Evolutionary conservation across 2,113 vertebrate genomes (phyloP).

Genomic region (Climacteris rufus): DNA sequence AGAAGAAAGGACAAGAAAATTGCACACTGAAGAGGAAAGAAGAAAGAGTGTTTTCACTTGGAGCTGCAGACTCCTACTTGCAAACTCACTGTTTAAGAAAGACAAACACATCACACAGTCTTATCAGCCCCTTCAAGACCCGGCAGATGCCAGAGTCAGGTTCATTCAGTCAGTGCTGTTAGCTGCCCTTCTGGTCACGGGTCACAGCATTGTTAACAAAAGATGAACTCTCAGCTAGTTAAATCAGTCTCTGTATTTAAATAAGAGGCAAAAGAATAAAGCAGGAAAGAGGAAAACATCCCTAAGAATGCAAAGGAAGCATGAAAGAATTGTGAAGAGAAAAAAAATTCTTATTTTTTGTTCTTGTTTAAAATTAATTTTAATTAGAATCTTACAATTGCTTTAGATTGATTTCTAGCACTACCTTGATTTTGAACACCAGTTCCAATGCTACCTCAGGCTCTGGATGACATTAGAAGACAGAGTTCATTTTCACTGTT

Average conservation of each 20-base stretch:
- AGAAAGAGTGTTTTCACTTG: not conserved
- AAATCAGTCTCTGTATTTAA: not conserved
- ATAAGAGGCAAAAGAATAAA: not conserved
- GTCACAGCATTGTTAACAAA: not conserved
- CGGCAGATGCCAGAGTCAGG: not conserved
- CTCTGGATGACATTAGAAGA: not conserved
- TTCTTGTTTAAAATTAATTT: not conserved
- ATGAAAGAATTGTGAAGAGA: not conserved
- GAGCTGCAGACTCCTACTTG: not conserved
- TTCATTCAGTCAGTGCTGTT: not conserved
- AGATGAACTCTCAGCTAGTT: not conserved
- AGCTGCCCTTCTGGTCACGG: not conserved
- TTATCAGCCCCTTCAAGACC: slow-evolving; percentile 10
- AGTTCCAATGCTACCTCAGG: not conserved
- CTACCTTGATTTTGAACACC: not conserved
- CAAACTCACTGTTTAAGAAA: not conserved
- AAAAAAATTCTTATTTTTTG: not conserved
- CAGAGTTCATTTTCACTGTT: not conserved
- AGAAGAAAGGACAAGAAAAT: not conserved
- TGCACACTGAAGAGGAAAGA: not conserved
- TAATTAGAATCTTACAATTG: not conserved
- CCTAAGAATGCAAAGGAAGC: not conserved
- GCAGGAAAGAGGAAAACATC: not conserved
- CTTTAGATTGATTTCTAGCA: not conserved
- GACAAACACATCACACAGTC: not conserved